phyloP scores from a whole-genome alignment of 2,113 vertebrate genomes.

The Oplegnathus fasciatus region DNA sequence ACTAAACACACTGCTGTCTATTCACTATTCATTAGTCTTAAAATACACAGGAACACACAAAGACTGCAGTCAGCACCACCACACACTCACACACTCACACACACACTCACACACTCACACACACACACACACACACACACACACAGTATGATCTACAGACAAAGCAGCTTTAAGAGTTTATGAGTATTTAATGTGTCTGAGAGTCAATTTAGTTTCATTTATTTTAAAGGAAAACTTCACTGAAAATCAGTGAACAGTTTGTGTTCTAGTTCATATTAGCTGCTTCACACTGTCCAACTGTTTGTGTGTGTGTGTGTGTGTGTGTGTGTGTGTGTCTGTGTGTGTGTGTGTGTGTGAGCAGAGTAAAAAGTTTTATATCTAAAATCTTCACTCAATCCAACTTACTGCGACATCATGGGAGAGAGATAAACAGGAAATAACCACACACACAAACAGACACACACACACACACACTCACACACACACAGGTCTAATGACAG shows the following conservation, averaged over 20 bases:
- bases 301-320: not conserved
- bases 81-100: constrained; percentile 7
- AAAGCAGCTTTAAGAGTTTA: not conserved
- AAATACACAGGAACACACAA: constrained; percentile 26
- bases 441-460: constrained; percentile 12
- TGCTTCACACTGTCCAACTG: too few species aligned
- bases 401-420: not conserved
- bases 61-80: not conserved
- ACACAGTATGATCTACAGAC: not conserved
- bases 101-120: constrained; percentile 14
- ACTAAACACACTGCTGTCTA: constrained; percentile 65
- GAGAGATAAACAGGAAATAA: constrained; percentile 61
- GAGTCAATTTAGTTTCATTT: not conserved
- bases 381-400: not conserved
- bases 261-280: too few species aligned
- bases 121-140: constrained; percentile 18
- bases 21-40: constrained; percentile 68
- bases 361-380: not conserved
- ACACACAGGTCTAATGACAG: constrained; percentile 55
- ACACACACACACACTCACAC: constrained; percentile 7
- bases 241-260: too few species aligned
- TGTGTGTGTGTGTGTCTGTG: not conserved
- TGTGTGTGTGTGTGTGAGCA: not conserved
- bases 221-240: too few species aligned
- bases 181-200: not conserved